phyloP scores from a whole-genome alignment of 2,797 vertebrate genomes.

The Gouania willdenowi region DNA sequence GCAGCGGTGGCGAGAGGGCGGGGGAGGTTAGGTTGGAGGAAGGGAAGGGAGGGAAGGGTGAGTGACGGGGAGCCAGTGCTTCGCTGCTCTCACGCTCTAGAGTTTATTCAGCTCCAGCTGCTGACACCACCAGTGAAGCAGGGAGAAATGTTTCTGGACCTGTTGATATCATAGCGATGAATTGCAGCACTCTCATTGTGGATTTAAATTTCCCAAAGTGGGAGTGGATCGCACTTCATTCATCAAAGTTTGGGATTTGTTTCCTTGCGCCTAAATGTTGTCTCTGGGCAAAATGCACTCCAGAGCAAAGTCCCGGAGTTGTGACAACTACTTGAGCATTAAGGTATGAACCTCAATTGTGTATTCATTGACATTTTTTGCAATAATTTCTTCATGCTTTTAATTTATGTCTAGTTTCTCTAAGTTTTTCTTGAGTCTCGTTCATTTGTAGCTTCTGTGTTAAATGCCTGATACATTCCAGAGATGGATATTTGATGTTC shows the following conservation, averaged over 20 bases:
- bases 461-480: conserved; percentile 7
- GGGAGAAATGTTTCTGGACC: conserved; percentile 22
- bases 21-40: conserved; percentile 50
- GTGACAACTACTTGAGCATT: conserved; percentile 78
- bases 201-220: conserved; percentile 26
- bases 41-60: conserved; percentile 41
- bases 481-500: conserved; percentile 18
- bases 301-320: conserved; percentile 75
- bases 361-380: background rate
- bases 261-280: conserved; percentile 51
- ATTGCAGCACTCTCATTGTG: conserved; percentile 29
- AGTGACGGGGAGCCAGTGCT: conserved; percentile 48
- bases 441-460: background rate
- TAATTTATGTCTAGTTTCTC: background rate
- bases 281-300: conserved; percentile 76
- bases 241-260: conserved; percentile 22
- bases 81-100: conserved; percentile 73
- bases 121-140: conserved; percentile 26
- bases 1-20: conserved; percentile 46
- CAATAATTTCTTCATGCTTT: background rate
- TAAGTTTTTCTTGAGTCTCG: background rate
- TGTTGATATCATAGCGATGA: conserved; percentile 46
- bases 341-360: conserved; percentile 66
- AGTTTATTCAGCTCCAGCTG: conserved; percentile 69
- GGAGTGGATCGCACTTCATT: conserved; percentile 32